Evolutionary conservation across 2,113 vertebrate species (phyloP), one percentile per base, ranked within the genome.

Genomic region (Sebastes fasciatus): DNA sequence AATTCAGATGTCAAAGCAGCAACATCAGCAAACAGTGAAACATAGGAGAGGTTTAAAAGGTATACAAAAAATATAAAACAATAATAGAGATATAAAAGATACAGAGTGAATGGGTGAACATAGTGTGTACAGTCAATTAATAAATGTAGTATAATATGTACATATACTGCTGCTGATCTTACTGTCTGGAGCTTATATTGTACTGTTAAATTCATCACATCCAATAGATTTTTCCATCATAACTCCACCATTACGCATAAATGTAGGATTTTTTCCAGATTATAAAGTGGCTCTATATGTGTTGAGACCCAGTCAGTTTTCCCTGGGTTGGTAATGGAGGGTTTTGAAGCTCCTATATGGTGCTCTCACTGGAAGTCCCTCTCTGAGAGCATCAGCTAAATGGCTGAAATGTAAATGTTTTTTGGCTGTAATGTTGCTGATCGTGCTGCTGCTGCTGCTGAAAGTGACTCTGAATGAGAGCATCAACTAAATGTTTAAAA

Each of bases 381-480:
- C 60, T 69, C 34, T 34, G 74, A 83, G 74, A 74, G 80, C 77
- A 64, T 65, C 77, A 80, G 82, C 71, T 79, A 81, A 84, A 89
- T 86, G 89, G 74, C 74, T 86, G 45, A 80, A 66, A 89, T 87
- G 85, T 72, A 77, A 87, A 87, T 89, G 73, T 45, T 74, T 34
- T 34, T 61, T 70, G 74, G 57, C 76, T 79, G 82, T 76, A 57
- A 79, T 87, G 79, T 42, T 84, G 74, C 74, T 78, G 79, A 80
- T 64, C 49, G 43, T 40, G 75, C 69, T 79, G 78, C 68, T 74
- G 71, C 71, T 62, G 40, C 26, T 26, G 63, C 61, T 45, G 51
- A 84, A 17, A 86, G 70, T 67, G 74, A 69, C 75, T 84, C 52
- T 11, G 58, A 66, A 34, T 34, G 34, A 34, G 34, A 34, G 34